Evolutionary conservation across 2,888 invertebrate genomes (phyloP).

Genomic region (Orthosia gothica): DNA sequence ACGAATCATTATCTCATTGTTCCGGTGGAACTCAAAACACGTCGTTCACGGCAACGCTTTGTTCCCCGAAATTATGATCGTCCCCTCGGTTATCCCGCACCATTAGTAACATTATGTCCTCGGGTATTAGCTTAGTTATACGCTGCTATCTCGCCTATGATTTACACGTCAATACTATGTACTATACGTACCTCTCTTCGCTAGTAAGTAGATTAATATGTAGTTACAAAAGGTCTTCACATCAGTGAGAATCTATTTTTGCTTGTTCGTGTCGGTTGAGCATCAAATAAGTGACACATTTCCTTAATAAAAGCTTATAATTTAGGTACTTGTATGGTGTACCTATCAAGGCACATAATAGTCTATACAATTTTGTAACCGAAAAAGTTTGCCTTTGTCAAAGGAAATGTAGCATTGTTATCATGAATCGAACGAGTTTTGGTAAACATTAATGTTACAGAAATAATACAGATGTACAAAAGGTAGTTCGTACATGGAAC

Average conservation of each 20-base stretch:
- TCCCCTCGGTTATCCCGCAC: conserved; percentile 83
- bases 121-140: conserved; percentile 79
- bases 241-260: conserved; percentile 12
- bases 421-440: conserved; percentile 8
- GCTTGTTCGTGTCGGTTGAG: neutral
- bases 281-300: conserved; percentile 12
- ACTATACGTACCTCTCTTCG: conserved; percentile 13
- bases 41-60: conserved; percentile 83
- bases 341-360: too few relatives aligned
- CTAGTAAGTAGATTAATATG: conserved; percentile 29
- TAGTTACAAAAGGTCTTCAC: conserved; percentile 32
- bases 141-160: conserved; percentile 71
- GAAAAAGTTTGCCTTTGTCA: conserved; percentile 9
- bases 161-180: conserved; percentile 65
- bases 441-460: neutral
- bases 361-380: conserved; percentile 9
- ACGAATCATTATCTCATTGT: conserved; percentile 89
- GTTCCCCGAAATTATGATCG: conserved; percentile 87
- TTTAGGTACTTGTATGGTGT: neutral
- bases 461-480: neutral
- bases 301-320: neutral
- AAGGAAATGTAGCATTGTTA: conserved; percentile 6
- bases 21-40: conserved; percentile 81
- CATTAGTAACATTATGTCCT: conserved; percentile 86
- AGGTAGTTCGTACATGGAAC: too few relatives aligned